These are phyloP conservation scores for Poeciliopsis paucimaculata DNA, from an alignment of 2,797 vertebrate species.

Conservation along the genomic window DNA sequence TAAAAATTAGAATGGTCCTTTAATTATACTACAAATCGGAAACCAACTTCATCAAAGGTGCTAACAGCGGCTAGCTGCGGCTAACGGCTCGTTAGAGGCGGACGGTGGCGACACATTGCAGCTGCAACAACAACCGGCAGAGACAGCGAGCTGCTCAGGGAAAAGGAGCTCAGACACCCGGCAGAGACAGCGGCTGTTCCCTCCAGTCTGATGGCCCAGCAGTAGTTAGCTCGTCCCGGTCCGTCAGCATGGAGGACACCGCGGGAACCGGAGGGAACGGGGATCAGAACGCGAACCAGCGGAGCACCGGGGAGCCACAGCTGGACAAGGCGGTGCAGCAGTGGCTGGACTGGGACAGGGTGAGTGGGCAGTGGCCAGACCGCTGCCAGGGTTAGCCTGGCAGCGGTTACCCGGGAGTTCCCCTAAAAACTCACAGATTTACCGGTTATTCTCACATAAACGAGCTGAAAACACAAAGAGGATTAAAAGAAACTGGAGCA, in stretches of 20 bases:
- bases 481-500: accelerated
- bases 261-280: constrained; percentile 65
- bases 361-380: constrained; percentile 50
- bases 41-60: not conserved
- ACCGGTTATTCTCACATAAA: accelerated
- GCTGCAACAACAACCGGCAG: not conserved
- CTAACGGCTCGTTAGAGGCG: not conserved
- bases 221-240: not conserved
- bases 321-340: constrained; percentile 84
- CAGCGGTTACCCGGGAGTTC: not conserved
- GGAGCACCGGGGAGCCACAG: constrained; percentile 83
- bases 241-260: constrained; percentile 67
- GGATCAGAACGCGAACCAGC: constrained; percentile 84
- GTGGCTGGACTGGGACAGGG: constrained; percentile 91
- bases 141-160: not conserved
- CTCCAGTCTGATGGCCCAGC: not conserved
- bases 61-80: not conserved
- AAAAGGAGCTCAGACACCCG: not conserved
- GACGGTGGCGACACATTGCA: not conserved
- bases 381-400: too few relatives aligned
- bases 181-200: not conserved
- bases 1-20: not conserved
- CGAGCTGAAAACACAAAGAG: accelerated
- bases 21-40: not conserved
- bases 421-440: not conserved